Percentiles rank a stretch among this genome's conserved stretches.
These are phyloP conservation scores for Anhinga anhinga DNA, from an alignment of 2,113 vertebrate species.

Conservation along the genomic window DNA sequence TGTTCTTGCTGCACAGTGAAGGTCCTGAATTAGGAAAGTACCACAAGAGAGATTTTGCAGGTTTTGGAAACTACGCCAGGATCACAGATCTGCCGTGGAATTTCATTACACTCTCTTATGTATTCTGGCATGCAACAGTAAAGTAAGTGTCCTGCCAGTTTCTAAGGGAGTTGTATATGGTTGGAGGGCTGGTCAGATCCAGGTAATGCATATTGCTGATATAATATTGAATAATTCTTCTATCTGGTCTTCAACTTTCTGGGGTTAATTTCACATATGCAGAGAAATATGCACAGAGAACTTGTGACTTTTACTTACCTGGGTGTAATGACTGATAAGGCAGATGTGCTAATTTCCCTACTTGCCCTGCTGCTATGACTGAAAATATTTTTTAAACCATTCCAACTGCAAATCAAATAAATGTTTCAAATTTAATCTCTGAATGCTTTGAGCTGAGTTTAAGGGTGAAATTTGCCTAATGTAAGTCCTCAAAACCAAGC, in stretches of 20 bases:
- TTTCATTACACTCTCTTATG: not conserved
- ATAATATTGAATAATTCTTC: not conserved
- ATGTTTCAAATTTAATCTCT: not conserved
- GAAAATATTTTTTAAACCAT: not conserved
- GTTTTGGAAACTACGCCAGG: not conserved
- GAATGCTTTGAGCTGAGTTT: not conserved
- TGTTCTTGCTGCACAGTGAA: not conserved
- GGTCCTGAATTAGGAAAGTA: not conserved
- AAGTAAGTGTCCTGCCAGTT: not conserved
- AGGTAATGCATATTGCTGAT: not conserved
- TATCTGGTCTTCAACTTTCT: not conserved
- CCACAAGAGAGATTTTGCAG: not conserved
- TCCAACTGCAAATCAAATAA: not conserved
- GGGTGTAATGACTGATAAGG: not conserved
- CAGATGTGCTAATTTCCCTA: not conserved
- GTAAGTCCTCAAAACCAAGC: not conserved
- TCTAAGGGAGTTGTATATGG: not conserved
- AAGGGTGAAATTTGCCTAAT: constrained; percentile 9
- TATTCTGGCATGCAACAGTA: not conserved
- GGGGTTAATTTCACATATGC: not conserved
- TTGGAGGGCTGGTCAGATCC: not conserved
- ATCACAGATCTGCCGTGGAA: not conserved
- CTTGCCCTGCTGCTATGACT: not conserved
- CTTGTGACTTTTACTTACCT: not conserved
- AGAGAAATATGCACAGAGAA: not conserved